phyloP scores from a whole-genome alignment of 2,113 vertebrate species.

The Todiramphus saurophagus region DNA sequence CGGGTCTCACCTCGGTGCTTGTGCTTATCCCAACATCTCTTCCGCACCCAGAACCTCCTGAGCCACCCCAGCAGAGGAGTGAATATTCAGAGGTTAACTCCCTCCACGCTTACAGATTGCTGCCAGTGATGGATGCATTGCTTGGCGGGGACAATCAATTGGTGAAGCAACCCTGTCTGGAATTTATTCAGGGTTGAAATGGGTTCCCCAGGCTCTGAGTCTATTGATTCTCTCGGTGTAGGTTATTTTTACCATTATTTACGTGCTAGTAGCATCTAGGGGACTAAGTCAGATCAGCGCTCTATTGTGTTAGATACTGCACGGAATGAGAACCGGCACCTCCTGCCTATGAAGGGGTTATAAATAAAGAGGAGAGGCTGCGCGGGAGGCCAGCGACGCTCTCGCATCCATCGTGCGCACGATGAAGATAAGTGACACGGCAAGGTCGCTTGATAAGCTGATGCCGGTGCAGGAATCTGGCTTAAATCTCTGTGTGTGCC shows the following conservation, averaged over 20 bases:
- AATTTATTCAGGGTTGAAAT: conserved; percentile 22
- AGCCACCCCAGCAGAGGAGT: not conserved
- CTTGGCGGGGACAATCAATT: not conserved
- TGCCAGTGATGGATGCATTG: not conserved
- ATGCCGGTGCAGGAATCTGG: not conserved
- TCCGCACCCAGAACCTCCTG: not conserved
- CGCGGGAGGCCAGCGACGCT: fast-evolving
- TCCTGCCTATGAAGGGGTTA: not conserved
- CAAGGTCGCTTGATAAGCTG: not conserved
- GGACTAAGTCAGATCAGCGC: not conserved
- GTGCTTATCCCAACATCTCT: not conserved
- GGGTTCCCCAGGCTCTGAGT: not conserved
- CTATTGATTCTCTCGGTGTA: not conserved
- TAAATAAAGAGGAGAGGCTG: not conserved
- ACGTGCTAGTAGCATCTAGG: not conserved
- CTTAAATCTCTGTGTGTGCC: not conserved
- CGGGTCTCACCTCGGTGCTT: not conserved
- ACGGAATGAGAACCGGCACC: not conserved
- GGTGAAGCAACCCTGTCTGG: not conserved
- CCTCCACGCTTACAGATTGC: fast-evolving
- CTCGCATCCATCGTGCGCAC: not conserved
- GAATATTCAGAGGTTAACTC: not conserved
- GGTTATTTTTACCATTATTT: conserved; percentile 14
- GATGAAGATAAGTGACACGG: fast-evolving
- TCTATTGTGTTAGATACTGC: not conserved